Percentiles rank a stretch among this genome's conserved stretches.
Conservation (phyloP, 2,797 vertebrate genomes). For the Geotrypetes seraphini region DNA sequence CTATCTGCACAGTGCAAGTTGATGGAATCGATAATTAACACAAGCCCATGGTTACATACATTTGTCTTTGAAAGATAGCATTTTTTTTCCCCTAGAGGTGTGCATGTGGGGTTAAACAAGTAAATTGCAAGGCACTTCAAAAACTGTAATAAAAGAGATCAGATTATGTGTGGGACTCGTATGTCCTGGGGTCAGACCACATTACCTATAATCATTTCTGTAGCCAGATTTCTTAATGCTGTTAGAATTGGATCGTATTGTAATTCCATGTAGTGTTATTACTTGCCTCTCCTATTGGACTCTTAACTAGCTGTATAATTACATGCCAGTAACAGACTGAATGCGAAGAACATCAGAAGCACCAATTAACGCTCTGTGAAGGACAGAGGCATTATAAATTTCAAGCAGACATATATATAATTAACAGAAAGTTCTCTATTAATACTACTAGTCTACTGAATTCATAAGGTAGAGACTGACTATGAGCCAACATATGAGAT, state of each 20-base stretch:
- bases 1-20: background rate
- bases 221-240: constrained; percentile 2
- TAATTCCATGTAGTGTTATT: constrained; percentile 2
- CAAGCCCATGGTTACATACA: background rate
- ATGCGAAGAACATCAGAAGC: background rate
- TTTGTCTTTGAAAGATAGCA: background rate
- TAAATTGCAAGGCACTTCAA: background rate
- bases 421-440: background rate
- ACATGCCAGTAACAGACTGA: constrained; percentile 2
- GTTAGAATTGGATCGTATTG: background rate
- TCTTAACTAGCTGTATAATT: constrained; percentile 11
- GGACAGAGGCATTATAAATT: background rate
- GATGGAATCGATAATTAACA: background rate
- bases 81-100: background rate
- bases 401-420: background rate
- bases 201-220: constrained; percentile 4
- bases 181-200: background rate
- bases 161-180: background rate
- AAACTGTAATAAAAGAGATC: background rate
- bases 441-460: background rate
- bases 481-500: too few species aligned
- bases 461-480: too few species aligned
- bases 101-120: background rate
- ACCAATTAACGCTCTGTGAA: constrained; percentile 12
- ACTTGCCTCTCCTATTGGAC: constrained; percentile 5